Evolutionary conservation across 2,113 vertebrate genomes (phyloP).

Genomic region (Bos indicus): DNA sequence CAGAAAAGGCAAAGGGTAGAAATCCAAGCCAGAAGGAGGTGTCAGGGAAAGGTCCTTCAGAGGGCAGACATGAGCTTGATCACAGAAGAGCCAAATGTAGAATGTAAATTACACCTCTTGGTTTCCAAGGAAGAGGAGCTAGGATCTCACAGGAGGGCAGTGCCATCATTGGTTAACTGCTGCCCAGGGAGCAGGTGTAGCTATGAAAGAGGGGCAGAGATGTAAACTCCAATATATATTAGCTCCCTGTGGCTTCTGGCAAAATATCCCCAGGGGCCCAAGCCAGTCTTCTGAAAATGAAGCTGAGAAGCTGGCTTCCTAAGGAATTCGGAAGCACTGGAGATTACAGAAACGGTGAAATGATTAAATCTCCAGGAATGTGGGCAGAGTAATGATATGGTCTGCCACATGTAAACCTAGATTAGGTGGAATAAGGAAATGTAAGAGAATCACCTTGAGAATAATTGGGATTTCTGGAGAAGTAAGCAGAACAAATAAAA

Average conservation of each 20-base stretch:
- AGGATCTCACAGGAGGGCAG: neutral
- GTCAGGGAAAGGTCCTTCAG: neutral
- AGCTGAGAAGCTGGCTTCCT: neutral
- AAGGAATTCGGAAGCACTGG: rapidly evolving
- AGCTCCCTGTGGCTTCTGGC: neutral
- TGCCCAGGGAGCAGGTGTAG: rapidly evolving
- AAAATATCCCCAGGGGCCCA: no score
- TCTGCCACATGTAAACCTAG: neutral
- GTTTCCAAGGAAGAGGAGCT: neutral
- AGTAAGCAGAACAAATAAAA: neutral
- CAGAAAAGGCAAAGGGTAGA: neutral
- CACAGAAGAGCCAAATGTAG: rapidly evolving
- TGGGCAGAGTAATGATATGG: rapidly evolving
- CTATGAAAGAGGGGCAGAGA: neutral
- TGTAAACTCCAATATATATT: neutral
- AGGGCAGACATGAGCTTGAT: neutral
- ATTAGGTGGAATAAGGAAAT: no score
- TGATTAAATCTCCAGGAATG: neutral
- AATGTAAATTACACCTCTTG: neutral
- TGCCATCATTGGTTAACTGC: neutral
- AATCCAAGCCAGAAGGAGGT: neutral
- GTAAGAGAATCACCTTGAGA: neutral
- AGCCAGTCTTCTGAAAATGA: neutral
- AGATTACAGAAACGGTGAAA: neutral
- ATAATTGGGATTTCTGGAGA: neutral